Base-by-base conservation (phyloP, 2,888 invertebrate species). In the Tortrix viridana region DNA sequence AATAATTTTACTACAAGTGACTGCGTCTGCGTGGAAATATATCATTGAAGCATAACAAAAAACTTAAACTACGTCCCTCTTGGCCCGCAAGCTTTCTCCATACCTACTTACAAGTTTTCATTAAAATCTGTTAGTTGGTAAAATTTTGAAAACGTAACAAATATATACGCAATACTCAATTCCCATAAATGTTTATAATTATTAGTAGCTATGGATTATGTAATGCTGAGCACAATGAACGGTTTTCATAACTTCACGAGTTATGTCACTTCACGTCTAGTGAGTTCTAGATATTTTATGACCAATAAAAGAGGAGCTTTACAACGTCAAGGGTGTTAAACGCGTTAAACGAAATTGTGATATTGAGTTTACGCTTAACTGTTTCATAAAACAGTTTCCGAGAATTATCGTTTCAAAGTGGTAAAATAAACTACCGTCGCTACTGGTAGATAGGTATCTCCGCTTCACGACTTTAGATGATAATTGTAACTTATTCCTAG, bases 281-380 rank as follows among this genome's bases (percentile, higher is more conserved):
- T 55, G 43, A 55, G 43, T 49, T 12, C 55, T 18, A 61, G 43
- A 55, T 55, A 48, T 62, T 62, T 62, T 57, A 62, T 50, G 62
- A 47, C 46, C 52, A 56, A 62, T 57, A 57, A 57, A 61, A 57
- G 37, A 26, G 38, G 20, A 46, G 56, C 55, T 49, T 61, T 56
- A 56, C 61, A 61, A 47, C 62, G 54, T 16, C 54, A 32, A 47
- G 56, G 56, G 56, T 54, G 60, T 56, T 62, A 46, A 57, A 50
- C 19, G 62, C 3, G 23, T n/a, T n/a, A 62, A 56, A 50, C 44
- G 44, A 57, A 62, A 62, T 62, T 57, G 57, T 57, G 62, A 52
- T 57, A 62, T 62, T 62, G 62, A 62, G 46, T 56, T 62, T 50
- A 52, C 50, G 23, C 38, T 62, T 61, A 50, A 62, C 19, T 56